Evolutionary conservation across 1,140 invertebrate species (phyloP).

Genomic region (Campoletis sonorensis): DNA sequence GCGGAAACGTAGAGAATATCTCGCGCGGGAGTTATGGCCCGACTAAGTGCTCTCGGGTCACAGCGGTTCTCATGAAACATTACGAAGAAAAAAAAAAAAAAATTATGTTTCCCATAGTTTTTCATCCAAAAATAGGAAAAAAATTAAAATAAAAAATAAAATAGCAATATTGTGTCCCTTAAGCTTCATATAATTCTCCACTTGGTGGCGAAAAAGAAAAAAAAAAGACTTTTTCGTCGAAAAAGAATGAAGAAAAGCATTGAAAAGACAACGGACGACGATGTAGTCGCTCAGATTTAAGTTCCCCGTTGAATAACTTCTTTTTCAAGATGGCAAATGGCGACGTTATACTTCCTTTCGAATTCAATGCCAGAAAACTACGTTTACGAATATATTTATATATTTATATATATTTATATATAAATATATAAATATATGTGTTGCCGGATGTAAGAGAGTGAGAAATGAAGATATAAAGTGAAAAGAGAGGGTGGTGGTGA

Average conservation of each 20-base stretch:
- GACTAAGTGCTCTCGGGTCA: conserved; percentile 71
- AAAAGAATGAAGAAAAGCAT: background rate
- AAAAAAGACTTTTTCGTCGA: background rate
- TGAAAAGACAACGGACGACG: conserved; percentile 15
- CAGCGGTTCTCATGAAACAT: conserved; percentile 66
- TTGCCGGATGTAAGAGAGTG: background rate
- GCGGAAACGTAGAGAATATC: conserved; percentile 66
- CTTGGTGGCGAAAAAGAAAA: background rate
- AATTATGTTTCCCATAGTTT: no score
- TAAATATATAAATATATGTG: conserved; percentile 5
- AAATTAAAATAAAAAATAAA: background rate
- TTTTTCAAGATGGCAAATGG: conserved; percentile 60
- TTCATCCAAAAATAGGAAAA: no score
- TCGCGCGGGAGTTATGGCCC: conserved; percentile 71
- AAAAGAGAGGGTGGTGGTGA: conserved; percentile 11
- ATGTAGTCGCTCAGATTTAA: conserved; percentile 48
- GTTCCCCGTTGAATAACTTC: conserved; percentile 53
- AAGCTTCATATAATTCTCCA: background rate
- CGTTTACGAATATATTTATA: no score
- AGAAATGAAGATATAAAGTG: background rate
- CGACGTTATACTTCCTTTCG: conserved; percentile 35
- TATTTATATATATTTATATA: background rate
- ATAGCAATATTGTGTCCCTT: background rate
- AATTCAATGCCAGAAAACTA: conserved; percentile 4
- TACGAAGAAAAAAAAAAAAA: conserved; percentile 15